These are phyloP conservation scores for Parnassius orleans DNA, from an alignment of 2,888 invertebrate genomes.

Conservation along the genomic window DNA sequence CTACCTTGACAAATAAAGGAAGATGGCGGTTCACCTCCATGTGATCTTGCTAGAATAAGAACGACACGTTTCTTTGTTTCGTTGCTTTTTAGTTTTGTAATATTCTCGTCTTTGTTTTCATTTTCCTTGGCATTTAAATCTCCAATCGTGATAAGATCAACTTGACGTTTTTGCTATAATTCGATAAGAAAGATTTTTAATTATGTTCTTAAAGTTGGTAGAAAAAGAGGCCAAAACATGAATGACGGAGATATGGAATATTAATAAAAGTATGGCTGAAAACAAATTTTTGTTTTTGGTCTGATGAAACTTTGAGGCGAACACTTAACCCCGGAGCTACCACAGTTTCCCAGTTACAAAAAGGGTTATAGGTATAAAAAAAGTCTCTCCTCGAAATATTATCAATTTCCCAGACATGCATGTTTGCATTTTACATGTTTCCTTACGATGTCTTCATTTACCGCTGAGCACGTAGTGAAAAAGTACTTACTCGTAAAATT, in stretches of 20 bases:
- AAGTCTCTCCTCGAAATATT: no score
- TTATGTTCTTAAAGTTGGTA: neutral
- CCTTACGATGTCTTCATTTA: no score
- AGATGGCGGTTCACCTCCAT: conserved; percentile 96
- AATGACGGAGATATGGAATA: neutral
- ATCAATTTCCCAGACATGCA: no score
- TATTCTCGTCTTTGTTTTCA: conserved; percentile 50
- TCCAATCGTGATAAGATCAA: conserved; percentile 93
- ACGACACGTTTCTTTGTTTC: conserved; percentile 82
- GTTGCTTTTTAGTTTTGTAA: conserved; percentile 75
- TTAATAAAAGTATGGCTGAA: neutral
- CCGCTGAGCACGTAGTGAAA: no score
- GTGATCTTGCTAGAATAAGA: conserved; percentile 92
- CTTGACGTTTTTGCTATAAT: conserved; percentile 92
- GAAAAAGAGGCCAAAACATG: neutral
- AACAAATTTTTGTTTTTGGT: no score
- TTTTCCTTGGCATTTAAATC: conserved; percentile 64
- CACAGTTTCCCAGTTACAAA: no score
- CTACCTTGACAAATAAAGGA: conserved; percentile 96
- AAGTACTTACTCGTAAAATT: no score
- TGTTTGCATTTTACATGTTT: no score
- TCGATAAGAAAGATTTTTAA: neutral
- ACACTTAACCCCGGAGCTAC: no score
- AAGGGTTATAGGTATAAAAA: no score
- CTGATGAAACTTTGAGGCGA: no score